Conservation (phyloP, 35 echinoderm and acorn worm species). For the Hemicentrotus pulcherrimus region DNA sequence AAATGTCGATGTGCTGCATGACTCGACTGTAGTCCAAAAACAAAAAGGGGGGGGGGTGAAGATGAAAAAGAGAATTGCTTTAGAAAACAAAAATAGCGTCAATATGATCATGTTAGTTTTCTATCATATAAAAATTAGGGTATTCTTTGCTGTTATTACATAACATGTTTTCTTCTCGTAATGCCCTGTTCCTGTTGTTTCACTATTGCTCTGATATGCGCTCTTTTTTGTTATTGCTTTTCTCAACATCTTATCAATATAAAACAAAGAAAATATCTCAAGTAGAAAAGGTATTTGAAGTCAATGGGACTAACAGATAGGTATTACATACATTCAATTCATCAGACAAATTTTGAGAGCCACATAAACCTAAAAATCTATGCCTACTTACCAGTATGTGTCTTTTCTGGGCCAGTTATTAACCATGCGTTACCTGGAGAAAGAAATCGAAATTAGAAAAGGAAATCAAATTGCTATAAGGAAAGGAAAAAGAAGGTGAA, state of each 20-base stretch:
- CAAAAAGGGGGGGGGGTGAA: not conserved
- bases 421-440: slow-evolving; percentile 75
- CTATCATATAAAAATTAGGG: not conserved
- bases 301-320: no score
- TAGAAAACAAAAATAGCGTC: not conserved
- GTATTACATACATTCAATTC: no score
- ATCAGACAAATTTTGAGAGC: no score
- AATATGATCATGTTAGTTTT: not conserved
- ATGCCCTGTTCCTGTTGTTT: no score
- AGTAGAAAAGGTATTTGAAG: no score
- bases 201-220: no score
- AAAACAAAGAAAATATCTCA: no score
- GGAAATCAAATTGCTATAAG: not conserved
- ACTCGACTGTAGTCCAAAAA: slow-evolving; percentile 58
- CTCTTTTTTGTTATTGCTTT: no score
- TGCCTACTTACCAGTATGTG: slow-evolving; percentile 53
- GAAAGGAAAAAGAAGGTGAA: not conserved
- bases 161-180: no score
- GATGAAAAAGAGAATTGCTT: not conserved
- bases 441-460: not conserved
- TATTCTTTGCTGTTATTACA: no score
- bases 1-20: slow-evolving; percentile 76
- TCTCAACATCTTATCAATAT: no score
- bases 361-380: no score
- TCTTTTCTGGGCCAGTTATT: slow-evolving; percentile 68